A percentile compares a stretch with the other conserved stretches of the same genome.
Evolutionary conservation across 2,113 vertebrate species (phyloP).

Genomic region (Peromyscus polionotus): DNA sequence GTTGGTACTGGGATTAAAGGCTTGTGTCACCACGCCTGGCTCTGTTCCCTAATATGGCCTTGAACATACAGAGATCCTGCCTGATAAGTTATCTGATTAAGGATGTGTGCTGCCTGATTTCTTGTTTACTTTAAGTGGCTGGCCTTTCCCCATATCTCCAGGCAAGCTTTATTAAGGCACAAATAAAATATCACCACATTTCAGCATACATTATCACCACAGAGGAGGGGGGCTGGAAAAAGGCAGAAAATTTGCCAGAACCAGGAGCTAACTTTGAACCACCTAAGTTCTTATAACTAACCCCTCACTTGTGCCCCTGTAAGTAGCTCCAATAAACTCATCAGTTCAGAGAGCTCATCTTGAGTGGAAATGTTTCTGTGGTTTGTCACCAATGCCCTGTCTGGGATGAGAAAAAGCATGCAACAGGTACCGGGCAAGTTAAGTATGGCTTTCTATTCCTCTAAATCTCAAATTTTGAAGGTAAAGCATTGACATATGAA

Average conservation of each 20-base stretch:
- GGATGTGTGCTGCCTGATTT: no score
- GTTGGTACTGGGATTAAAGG: no score
- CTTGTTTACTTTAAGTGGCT: no score
- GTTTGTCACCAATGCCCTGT: background rate
- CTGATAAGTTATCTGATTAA: no score
- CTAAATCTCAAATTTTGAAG: slow-evolving; percentile 33
- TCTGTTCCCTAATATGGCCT: no score
- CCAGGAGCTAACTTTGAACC: background rate
- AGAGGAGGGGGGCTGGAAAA: background rate
- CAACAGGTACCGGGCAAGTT: background rate
- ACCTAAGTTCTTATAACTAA: background rate
- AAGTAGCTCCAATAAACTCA: background rate
- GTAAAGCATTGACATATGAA: background rate
- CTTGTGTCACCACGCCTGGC: no score
- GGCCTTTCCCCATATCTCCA: no score
- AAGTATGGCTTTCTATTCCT: background rate
- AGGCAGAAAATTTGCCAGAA: background rate
- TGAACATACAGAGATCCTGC: no score
- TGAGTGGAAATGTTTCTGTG: background rate
- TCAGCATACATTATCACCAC: no score
- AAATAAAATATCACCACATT: no score
- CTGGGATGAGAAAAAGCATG: no score
- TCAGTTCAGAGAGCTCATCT: background rate
- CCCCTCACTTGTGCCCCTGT: background rate
- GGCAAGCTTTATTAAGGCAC: no score